Evolutionary conservation across 2,113 vertebrate species (phyloP), one percentile per base, ranked within the genome.

Genomic region (Orycteropus afer): DNA sequence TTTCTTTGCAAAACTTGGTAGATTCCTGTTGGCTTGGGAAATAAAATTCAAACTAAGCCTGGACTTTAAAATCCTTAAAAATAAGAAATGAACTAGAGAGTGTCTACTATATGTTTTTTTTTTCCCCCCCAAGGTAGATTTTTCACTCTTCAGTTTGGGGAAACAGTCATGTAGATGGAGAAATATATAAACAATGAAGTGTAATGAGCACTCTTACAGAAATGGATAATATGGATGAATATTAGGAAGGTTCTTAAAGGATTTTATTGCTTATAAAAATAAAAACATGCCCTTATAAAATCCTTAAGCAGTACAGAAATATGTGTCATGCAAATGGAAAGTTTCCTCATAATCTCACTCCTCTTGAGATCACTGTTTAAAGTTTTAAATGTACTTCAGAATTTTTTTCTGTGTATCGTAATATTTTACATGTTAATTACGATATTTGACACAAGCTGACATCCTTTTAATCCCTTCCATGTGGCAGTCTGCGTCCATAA

Each of bases 231-330:
- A 69, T 69, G 32, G 34, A n/a, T 55, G 45, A 10, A 34, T 47
- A 51, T 93, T 14, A 47, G 9, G 71, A 61, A 86, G 55, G 55
- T 89, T 82, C 22, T 73, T 40, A 51, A 87, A 65, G 40, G 57
- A 32, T 92, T 91, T 82, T 87, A n/a, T 91, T 77, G 49, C 17
- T 91, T 67, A 67, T 92, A 84, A 89, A 87, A 73, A 53, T 63
- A n/a, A 61, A 77, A 87, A 69, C 15, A 81, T 73, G 7, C 12
- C 13, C 11, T 91, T n/a, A 18, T 80, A 86, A 73, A 81, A 81
- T 81, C 27, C 23, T 85, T 2, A 86, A 42, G 20, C n/a, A n/a
- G n/a, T 74, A n/a, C 42, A 67, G 17, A 57, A 78, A 22, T 73
- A 82, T 76, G 45, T 83, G 42, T 61, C 27, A 25, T 49, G 40